These are phyloP conservation scores for Dolichomitus sp. DNA, from an alignment of 2,888 invertebrate genomes.

Conservation along the genomic window DNA sequence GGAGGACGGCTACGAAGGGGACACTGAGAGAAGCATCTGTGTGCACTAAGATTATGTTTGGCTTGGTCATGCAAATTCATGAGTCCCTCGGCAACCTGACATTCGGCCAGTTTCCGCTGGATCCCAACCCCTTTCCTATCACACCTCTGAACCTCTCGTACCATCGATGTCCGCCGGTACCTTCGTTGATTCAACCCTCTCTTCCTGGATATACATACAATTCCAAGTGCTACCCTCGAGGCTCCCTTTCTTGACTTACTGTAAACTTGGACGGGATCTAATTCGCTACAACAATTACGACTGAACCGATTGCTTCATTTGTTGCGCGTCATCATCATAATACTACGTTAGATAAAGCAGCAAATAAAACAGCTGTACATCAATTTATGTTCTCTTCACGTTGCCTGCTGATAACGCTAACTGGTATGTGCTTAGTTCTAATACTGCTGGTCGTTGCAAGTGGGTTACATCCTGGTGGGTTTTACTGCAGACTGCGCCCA, in stretches of 20 bases:
- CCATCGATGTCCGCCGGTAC: constrained; percentile 33
- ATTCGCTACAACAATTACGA: constrained; percentile 33
- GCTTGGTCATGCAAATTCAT: constrained; percentile 75
- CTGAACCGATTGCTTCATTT: not conserved
- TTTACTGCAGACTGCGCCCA: constrained; percentile 19
- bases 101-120: constrained; percentile 67
- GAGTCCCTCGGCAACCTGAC: constrained; percentile 69
- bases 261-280: constrained; percentile 35
- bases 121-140: constrained; percentile 32
- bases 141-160: constrained; percentile 27
- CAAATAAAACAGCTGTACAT: not conserved
- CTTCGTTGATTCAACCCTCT: constrained; percentile 3
- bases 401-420: constrained; percentile 25
- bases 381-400: constrained; percentile 3
- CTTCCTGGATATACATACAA: constrained; percentile 14
- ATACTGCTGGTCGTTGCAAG: constrained; percentile 3
- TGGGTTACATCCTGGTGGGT: constrained; percentile 39
- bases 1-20: constrained; percentile 26
- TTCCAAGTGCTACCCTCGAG: constrained; percentile 9
- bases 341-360: too few species aligned
- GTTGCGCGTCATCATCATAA: not conserved
- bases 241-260: constrained; percentile 23
- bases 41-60: constrained; percentile 72
- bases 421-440: constrained; percentile 20
- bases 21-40: constrained; percentile 65